A percentile compares a stretch with the other conserved stretches of the same genome.
phyloP scores from a whole-genome alignment of 2,113 vertebrate genomes.

The Myxocyprinus asiaticus region DNA sequence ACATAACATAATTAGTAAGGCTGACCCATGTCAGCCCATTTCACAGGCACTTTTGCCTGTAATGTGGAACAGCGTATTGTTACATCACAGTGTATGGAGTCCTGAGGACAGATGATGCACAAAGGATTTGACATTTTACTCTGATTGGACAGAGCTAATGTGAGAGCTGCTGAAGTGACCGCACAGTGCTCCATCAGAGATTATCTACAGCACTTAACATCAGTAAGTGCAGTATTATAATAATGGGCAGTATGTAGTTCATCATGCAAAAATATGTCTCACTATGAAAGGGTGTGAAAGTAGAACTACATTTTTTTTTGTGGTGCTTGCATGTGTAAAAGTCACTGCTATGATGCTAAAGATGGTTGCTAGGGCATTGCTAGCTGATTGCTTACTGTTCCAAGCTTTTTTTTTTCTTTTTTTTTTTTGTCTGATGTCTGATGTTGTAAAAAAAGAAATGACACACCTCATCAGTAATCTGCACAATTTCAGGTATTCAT shows the following conservation, averaged over 20 bases:
- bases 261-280: not conserved
- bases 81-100: conserved; percentile 22
- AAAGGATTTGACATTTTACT: conserved; percentile 31
- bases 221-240: no score
- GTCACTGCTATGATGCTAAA: not conserved
- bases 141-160: not conserved
- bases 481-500: no score
- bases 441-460: no score
- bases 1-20: no score
- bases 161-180: not conserved
- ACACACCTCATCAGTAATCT: no score
- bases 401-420: no score
- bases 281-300: not conserved
- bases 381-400: not conserved
- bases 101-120: conserved; percentile 14
- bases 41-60: not conserved
- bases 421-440: no score
- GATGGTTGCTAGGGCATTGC: not conserved
- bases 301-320: not conserved
- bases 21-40: not conserved
- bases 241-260: not conserved
- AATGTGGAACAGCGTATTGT: not conserved
- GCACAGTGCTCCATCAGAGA: not conserved
- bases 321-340: not conserved
- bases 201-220: not conserved